Percentiles rank a stretch among this genome's conserved stretches.
phyloP scores from a whole-genome alignment of 2,888 invertebrate genomes.

The Bembecia ichneumoniformis region DNA sequence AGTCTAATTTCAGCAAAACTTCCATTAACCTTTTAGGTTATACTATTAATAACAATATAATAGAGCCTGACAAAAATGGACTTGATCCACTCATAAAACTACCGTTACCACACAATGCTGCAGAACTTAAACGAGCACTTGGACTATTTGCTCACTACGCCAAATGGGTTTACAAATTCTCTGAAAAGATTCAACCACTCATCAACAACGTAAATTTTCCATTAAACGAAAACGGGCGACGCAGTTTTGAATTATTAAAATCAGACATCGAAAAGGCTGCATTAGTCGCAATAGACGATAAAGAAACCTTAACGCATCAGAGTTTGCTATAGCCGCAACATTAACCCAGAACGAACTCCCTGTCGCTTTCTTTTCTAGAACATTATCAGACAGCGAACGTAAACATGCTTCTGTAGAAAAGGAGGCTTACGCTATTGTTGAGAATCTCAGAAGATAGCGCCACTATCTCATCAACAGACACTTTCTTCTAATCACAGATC shows the following conservation, averaged over 20 bases:
- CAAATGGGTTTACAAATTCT: neutral
- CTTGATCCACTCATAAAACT: neutral
- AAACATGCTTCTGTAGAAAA: too few relatives aligned
- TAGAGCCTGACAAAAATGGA: neutral
- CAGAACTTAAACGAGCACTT: neutral
- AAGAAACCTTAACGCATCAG: neutral
- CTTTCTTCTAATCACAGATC: too few relatives aligned
- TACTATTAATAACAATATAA: neutral
- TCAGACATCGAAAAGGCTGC: neutral
- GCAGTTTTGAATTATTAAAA: neutral
- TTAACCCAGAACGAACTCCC: neutral
- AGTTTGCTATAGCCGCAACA: neutral
- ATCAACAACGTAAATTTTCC: neutral
- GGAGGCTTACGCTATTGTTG: too few relatives aligned
- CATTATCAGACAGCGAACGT: too few relatives aligned
- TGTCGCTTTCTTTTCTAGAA: neutral
- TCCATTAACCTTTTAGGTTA: neutral
- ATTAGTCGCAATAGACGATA: neutral
- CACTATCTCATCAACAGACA: too few relatives aligned
- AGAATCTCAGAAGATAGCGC: too few relatives aligned
- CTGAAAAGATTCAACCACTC: neutral
- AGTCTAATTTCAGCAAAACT: neutral
- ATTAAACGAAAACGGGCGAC: neutral
- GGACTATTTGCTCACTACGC: neutral
- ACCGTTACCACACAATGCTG: too few relatives aligned